These are phyloP conservation scores for Ennomos erosarius DNA, from an alignment of 2,888 invertebrate genomes.

Conservation along the genomic window DNA sequence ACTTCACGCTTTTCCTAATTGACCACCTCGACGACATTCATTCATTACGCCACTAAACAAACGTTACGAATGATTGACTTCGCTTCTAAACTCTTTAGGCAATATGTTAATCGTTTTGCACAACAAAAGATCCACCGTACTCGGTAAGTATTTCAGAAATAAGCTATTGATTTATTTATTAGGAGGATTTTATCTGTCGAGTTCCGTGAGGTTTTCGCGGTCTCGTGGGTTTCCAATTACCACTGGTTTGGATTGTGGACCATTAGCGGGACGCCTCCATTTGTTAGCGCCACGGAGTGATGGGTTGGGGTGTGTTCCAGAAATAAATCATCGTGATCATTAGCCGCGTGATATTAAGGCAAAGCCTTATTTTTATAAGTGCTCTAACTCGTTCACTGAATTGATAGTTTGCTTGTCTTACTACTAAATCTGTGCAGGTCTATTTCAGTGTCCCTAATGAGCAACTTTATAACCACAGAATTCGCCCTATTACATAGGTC, in stretches of 20 bases:
- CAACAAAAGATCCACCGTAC: conserved; percentile 51
- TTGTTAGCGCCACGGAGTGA: conserved; percentile 44
- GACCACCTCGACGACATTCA: conserved; percentile 75
- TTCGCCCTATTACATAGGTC: no score
- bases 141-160: conserved; percentile 34
- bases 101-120: conserved; percentile 61
- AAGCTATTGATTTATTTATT: conserved; percentile 52
- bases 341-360: background rate
- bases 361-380: no score
- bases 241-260: conserved; percentile 42
- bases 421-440: no score
- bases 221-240: conserved; percentile 60
- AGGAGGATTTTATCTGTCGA: conserved; percentile 47
- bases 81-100: conserved; percentile 55
- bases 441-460: no score
- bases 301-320: conserved; percentile 19
- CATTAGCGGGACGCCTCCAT: conserved; percentile 60
- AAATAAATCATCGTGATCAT: conserved; percentile 24
- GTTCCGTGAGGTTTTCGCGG: conserved; percentile 46
- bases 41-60: conserved; percentile 68
- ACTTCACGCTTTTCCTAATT: conserved; percentile 80
- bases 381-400: no score
- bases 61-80: conserved; percentile 71
- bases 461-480: no score
- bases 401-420: no score